Conservation (phyloP, 2,888 invertebrate genomes). For the Drosophila cognata region DNA sequence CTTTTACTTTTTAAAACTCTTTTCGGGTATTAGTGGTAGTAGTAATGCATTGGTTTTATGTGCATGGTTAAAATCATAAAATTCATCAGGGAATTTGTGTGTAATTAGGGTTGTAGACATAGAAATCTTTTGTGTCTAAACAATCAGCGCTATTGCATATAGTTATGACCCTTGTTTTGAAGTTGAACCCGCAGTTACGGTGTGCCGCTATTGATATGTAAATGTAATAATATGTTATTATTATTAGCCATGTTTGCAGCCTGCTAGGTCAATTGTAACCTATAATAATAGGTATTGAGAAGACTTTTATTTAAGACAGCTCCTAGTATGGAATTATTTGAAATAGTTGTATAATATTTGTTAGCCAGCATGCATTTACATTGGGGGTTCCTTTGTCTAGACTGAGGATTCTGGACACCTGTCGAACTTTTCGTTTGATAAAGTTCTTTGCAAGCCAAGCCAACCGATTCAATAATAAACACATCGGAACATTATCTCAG, state of each 20-base stretch:
- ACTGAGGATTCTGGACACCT: conserved; percentile 17
- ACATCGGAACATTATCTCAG: conserved; percentile 22
- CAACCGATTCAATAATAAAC: conserved; percentile 36
- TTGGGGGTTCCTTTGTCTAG: conserved; percentile 47
- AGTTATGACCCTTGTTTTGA: not conserved
- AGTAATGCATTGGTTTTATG: not conserved
- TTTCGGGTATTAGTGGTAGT: not conserved
- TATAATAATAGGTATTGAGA: not conserved
- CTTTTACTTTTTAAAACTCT: not conserved
- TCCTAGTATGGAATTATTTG: not conserved
- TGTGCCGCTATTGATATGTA: not conserved
- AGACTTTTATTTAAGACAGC: not conserved
- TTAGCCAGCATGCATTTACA: conserved; percentile 14
- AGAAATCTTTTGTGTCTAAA: not conserved
- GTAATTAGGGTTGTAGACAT: not conserved
- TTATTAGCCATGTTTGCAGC: not conserved
- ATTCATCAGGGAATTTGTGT: too few relatives aligned
- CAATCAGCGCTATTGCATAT: not conserved
- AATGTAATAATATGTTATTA: not conserved
- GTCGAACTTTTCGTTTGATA: conserved; percentile 10
- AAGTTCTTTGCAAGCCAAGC: conserved; percentile 14
- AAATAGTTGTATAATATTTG: conserved; percentile 1
- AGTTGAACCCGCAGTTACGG: not conserved
- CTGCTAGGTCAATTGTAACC: not conserved
- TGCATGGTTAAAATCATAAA: not conserved